These are phyloP conservation scores for Drosophila insularis DNA, from an alignment of 1,140 invertebrate species.

Conservation along the genomic window DNA sequence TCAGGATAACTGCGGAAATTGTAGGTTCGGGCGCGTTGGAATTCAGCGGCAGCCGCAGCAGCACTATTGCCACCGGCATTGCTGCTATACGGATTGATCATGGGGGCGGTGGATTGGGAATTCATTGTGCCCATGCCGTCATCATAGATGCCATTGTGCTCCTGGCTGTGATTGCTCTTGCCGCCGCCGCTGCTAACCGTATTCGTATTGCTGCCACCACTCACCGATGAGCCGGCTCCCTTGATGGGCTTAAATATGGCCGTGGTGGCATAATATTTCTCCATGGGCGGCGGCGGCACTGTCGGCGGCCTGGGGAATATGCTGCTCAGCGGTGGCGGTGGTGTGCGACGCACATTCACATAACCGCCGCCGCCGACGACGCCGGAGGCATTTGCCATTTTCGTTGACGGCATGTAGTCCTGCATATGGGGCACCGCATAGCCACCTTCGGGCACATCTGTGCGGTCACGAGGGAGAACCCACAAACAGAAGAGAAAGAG, in stretches of 20 bases:
- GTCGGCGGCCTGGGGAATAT: constrained; percentile 86
- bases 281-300: constrained; percentile 87
- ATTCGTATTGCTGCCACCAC: constrained; percentile 35
- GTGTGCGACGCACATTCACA: constrained; percentile 80
- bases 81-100: constrained; percentile 78
- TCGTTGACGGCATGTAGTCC: constrained; percentile 78
- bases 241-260: constrained; percentile 82
- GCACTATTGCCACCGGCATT: constrained; percentile 44
- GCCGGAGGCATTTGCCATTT: constrained; percentile 72
- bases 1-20: constrained; percentile 82
- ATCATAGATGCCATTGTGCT: constrained; percentile 73
- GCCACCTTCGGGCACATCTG: constrained; percentile 85
- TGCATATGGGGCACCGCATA: constrained; percentile 84
- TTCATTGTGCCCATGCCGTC: constrained; percentile 81
- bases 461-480: constrained; percentile 23
- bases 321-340: constrained; percentile 84
- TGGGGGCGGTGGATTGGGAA: constrained; percentile 76
- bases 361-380: constrained; percentile 65
- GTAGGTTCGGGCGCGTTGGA: constrained; percentile 79
- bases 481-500: constrained; percentile 1
- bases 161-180: constrained; percentile 75
- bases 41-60: constrained; percentile 66
- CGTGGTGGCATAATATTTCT: constrained; percentile 89
- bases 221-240: constrained; percentile 52
- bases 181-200: constrained; percentile 66